These are phyloP conservation scores for Erethizon dorsatum DNA, from an alignment of 2,797 vertebrate genomes.

Conservation along the genomic window DNA sequence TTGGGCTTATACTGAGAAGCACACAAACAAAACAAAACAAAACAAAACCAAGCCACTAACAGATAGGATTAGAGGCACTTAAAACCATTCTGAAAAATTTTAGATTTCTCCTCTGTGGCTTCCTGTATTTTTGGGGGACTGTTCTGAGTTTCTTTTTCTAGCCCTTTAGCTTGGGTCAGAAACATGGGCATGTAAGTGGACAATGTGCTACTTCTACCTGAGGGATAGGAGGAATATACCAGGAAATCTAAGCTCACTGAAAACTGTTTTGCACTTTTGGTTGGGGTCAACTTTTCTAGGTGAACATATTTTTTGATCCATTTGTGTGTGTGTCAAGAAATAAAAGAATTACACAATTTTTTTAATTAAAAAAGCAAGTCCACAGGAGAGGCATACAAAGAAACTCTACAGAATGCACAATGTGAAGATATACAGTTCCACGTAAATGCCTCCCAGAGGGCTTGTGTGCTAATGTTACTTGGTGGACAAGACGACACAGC, in stretches of 20 bases:
- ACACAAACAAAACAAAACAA: not conserved
- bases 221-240: not conserved
- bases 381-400: not conserved
- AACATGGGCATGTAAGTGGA: not conserved
- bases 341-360: slow-evolving; percentile 61
- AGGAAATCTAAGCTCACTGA: slow-evolving; percentile 33
- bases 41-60: not conserved
- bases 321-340: slow-evolving; percentile 61
- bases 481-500: not conserved
- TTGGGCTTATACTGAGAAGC: slow-evolving; percentile 79
- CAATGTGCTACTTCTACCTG: slow-evolving; percentile 41
- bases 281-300: not conserved
- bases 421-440: not conserved
- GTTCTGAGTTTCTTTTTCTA: slow-evolving; percentile 70
- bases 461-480: not conserved
- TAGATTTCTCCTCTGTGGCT: slow-evolving; percentile 57
- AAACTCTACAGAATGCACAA: not conserved
- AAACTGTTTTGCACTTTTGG: slow-evolving; percentile 51
- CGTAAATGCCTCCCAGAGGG: no score
- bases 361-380: not conserved
- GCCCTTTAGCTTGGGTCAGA: not conserved
- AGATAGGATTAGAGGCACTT: slow-evolving; percentile 54
- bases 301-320: slow-evolving; percentile 59
- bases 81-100: slow-evolving; percentile 73
- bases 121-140: slow-evolving; percentile 80